Percentiles rank a stretch among this genome's conserved stretches.
phyloP scores from a whole-genome alignment of 2,113 vertebrate genomes.

The Zosterops japonicus region DNA sequence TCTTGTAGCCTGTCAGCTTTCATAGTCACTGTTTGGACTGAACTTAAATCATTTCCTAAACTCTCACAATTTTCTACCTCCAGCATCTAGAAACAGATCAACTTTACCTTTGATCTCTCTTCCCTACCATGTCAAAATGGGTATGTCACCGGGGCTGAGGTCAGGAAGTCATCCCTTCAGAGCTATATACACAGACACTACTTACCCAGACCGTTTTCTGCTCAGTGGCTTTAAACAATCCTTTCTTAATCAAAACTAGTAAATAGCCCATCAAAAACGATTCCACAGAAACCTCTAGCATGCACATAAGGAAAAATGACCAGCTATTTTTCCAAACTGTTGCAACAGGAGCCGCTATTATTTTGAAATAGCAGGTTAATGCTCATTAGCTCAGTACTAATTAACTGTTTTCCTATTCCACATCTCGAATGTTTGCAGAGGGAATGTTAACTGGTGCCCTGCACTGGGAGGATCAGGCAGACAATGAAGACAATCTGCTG shows the following conservation, averaged over 20 bases:
- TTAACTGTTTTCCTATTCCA: background rate
- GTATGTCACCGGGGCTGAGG: background rate
- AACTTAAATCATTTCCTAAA: background rate
- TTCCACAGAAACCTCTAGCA: background rate
- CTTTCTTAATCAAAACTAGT: background rate
- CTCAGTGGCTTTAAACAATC: background rate
- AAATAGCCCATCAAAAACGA: background rate
- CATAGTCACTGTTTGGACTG: background rate
- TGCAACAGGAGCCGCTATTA: background rate
- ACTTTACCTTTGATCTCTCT: background rate
- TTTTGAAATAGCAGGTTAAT: background rate
- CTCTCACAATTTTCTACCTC: background rate
- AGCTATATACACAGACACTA: background rate
- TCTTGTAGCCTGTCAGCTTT: background rate
- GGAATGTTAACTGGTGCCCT: background rate
- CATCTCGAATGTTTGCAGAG: background rate
- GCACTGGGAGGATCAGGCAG: background rate
- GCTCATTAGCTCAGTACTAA: constrained; percentile 1
- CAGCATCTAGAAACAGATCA: background rate
- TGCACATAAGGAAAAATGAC: background rate
- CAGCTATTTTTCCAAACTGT: background rate
- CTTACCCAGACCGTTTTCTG: background rate
- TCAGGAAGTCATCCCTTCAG: background rate
- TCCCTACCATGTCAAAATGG: background rate
- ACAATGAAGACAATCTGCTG: background rate